Evolutionary conservation across 2,113 vertebrate genomes (phyloP), one percentile per base, ranked within the genome.

Genomic region (Eudyptes chrysolophus): DNA sequence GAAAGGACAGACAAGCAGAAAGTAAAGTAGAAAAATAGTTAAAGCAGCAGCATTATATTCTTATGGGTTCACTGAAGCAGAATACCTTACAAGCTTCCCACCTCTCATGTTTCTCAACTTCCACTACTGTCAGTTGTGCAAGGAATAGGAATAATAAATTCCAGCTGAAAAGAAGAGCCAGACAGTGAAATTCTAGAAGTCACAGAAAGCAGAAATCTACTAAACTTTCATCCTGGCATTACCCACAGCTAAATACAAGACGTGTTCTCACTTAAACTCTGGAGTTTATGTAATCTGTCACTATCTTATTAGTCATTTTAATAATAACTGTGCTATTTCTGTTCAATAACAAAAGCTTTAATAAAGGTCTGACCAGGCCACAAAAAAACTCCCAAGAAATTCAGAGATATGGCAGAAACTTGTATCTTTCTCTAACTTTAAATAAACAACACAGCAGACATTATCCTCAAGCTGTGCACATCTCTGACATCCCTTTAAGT

Each of bases 151-250:
- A 91, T 78, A 89, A 95, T 77, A 84, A 72, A 84, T 82, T 94
- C 64, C 93, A 91, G 68, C 72, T 75, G 87, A 92, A 96, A 95
- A 82, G 52, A 88, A 94, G 72, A 95, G 91, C 76, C 91, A 91
- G 91, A 84, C 68, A 84, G 51, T 74, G 86, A 95, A 80, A 92
- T 78, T 89, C 93, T 66, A 85, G 68, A 85, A 89, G 87, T 64
- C 78, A 85, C 1, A 90, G 92, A 89, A 95, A 96, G 81, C 81
- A 94, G 66, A 90, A 72, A 87, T 69, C 81, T 76, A 72, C 54
- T 60, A 9, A 96, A 61, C 36, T 79, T 84, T 84, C 72, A 85
- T 51, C 48, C 34, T 44, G 29, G 52, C 49, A n/a, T 36, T 46
- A 87, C 25, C 32, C 58, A 79, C 44, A 74, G 38, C 58, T 71